These are phyloP conservation scores for Bubalus kerabau DNA, from an alignment of 2,113 vertebrate genomes.

Conservation along the genomic window DNA sequence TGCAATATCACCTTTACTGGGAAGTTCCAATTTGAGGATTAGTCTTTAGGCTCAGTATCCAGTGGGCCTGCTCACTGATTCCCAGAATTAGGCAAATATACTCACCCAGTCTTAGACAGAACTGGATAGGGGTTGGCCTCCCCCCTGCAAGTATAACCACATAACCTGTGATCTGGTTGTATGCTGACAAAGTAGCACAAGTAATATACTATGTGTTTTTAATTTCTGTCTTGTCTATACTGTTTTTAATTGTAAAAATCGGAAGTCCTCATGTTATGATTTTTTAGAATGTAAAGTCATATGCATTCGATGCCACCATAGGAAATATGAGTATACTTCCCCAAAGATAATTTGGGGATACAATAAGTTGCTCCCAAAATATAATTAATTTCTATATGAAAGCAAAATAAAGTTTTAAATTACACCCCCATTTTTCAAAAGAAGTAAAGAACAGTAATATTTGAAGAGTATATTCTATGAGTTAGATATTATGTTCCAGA, in stretches of 20 bases:
- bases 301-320: neutral
- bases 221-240: neutral
- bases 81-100: neutral
- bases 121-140: neutral
- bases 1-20: neutral
- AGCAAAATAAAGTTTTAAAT: slow-evolving; percentile 6
- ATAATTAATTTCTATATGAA: neutral
- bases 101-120: neutral
- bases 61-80: neutral
- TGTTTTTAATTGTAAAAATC: neutral
- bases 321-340: neutral
- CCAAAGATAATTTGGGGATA: neutral
- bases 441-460: neutral
- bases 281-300: neutral
- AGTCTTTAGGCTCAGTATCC: neutral
- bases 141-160: neutral
- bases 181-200: neutral
- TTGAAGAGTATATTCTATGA: neutral
- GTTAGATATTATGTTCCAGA: neutral
- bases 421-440: neutral
- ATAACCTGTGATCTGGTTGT: neutral
- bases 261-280: neutral
- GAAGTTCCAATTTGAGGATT: neutral
- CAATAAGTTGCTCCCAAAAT: neutral
- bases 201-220: neutral